Evolutionary conservation across 2,113 vertebrate genomes (phyloP), one percentile per base, ranked within the genome.

Genomic region (Thomomys bottae): DNA sequence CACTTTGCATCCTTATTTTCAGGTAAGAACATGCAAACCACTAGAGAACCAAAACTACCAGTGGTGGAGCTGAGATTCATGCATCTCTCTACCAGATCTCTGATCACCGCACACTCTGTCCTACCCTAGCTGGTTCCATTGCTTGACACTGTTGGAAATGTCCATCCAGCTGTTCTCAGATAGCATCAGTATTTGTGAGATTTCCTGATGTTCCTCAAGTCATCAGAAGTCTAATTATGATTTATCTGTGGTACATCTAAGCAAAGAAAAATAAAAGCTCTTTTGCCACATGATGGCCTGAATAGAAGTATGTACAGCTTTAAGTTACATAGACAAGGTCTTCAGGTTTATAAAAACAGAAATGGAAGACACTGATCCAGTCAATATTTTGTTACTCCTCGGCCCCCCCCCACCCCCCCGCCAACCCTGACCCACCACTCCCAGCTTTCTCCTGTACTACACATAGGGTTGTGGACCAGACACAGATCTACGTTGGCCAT

Each of bases 81-180:
- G 3, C 34, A 11, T 2, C 5, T 61, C 7, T 28, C 30, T 15
- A 20, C 18, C 3, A 28, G 6, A 12, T 15, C 34, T 34, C 0
- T 57, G 5, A 6, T 70, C 24, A 1, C 4, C 2, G 34, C 3
- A 1, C 4, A 21, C 20, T 42, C 18, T 49, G 0, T 14, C 32
- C 32, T 63, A 77, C 3, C 0, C 24, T 28, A 21, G 42, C 21
- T 14, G 2, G 1, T 26, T 21, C 26, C 9, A 0, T 32, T 34
- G 8, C 49, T 20, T 11, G 1, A 7, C 12, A 26, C 6, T 78
- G 15, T 8, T 20, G 11, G n/a, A 71, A 28, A 64, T 21, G 32
- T 5, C 32, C 6, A 20, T 8, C 42, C 24, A 14, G 4, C 18
- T 77, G 5, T 20, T 6, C 23, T 61, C 26, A 78, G 28, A 20